Conservation (phyloP, 2,797 vertebrate species). For the Macrochelys suwanniensis region DNA sequence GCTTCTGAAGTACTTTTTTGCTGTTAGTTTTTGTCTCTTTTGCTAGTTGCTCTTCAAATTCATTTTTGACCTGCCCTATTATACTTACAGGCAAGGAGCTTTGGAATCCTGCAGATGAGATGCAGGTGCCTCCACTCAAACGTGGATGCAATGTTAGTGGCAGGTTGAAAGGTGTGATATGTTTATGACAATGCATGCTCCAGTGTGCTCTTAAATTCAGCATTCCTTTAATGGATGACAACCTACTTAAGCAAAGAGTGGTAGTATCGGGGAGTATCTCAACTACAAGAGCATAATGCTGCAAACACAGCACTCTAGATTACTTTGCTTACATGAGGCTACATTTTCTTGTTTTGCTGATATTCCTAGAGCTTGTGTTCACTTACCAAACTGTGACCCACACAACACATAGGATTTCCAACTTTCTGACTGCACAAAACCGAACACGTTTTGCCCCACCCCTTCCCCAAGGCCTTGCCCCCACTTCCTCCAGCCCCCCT, state of each 20-base stretch:
- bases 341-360: background rate
- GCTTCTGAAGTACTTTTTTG: background rate
- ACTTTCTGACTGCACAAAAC: no score
- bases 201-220: background rate
- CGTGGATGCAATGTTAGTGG: rapidly evolving
- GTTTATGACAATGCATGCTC: background rate
- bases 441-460: no score
- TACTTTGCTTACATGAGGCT: background rate
- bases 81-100: background rate
- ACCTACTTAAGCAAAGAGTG: background rate
- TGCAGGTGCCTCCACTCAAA: rapidly evolving
- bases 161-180: background rate
- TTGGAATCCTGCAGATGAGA: background rate
- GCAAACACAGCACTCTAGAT: background rate
- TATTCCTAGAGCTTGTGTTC: background rate
- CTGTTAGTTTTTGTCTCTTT: background rate
- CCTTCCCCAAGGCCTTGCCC: no score
- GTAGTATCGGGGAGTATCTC: background rate
- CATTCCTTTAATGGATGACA: background rate
- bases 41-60: background rate
- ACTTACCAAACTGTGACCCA: constrained; percentile 21
- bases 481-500: no score
- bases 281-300: background rate
- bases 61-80: background rate
- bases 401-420: background rate